Percentiles rank a stretch among this genome's conserved stretches.
Evolutionary conservation across 1,140 invertebrate species (phyloP).

Genomic region (Mya arenaria): DNA sequence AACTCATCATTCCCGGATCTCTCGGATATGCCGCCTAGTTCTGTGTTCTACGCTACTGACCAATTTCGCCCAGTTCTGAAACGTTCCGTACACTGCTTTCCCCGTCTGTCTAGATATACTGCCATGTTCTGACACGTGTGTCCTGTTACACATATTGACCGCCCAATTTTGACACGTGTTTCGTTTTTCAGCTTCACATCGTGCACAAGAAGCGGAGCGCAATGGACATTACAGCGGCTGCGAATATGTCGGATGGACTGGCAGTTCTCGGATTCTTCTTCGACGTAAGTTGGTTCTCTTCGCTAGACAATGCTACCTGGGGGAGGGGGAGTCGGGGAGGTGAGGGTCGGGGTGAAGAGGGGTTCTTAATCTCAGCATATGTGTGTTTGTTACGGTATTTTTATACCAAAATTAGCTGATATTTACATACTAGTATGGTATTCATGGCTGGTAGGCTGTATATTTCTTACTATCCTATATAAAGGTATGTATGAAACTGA

Average conservation of each 20-base stretch:
- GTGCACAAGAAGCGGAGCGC: conserved; percentile 58
- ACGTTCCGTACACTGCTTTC: no score
- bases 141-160: no score
- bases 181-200: conserved; percentile 33
- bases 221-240: conserved; percentile 56
- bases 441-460: background rate
- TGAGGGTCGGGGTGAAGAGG: background rate
- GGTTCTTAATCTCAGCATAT: background rate
- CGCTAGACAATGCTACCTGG: no score
- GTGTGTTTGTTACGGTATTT: background rate
- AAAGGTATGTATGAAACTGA: background rate
- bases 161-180: no score
- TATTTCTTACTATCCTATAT: background rate
- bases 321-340: no score
- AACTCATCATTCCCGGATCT: no score
- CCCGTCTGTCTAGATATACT: no score
- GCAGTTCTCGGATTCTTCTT: conserved; percentile 18
- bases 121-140: no score
- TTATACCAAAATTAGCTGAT: background rate
- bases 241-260: background rate
- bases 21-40: no score
- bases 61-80: no score
- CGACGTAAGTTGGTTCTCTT: no score
- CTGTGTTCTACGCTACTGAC: no score
- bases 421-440: background rate